Evolutionary conservation across 2,113 vertebrate species (phyloP).

Genomic region (Pseudonaja textilis): DNA sequence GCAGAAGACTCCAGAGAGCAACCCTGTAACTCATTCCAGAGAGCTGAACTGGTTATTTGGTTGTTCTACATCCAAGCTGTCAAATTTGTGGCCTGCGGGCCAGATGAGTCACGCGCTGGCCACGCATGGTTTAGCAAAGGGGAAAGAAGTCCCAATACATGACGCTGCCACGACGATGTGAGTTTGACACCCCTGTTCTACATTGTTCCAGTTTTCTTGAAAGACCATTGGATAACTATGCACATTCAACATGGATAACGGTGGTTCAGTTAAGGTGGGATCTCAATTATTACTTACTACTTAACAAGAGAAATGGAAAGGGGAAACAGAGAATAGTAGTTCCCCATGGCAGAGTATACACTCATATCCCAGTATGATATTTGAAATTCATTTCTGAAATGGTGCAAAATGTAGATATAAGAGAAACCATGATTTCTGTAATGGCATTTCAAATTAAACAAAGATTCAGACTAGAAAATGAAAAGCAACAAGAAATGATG

Average conservation of each 20-base stretch:
- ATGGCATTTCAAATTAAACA: background rate
- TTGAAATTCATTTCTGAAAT: background rate
- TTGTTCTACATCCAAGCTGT: background rate
- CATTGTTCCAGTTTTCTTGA: background rate
- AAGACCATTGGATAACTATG: background rate
- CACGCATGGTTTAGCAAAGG: no score
- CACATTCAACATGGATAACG: background rate
- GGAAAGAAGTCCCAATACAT: no score
- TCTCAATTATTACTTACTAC: background rate
- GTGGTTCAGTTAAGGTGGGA: background rate
- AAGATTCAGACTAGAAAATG: background rate
- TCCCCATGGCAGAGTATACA: background rate
- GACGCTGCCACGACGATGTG: no score
- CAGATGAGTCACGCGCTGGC: no score
- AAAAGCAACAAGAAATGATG: background rate
- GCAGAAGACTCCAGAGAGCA: background rate
- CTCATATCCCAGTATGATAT: background rate
- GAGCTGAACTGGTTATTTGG: background rate
- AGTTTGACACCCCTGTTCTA: no score
- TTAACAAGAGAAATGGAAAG: background rate
- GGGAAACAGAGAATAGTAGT: background rate
- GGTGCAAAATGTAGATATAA: background rate
- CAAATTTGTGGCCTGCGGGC: no score
- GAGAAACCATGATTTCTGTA: background rate
- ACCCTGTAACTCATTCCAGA: background rate